Evolutionary conservation across 1,140 invertebrate species (phyloP).

Genomic region (Listronotus oregonensis): DNA sequence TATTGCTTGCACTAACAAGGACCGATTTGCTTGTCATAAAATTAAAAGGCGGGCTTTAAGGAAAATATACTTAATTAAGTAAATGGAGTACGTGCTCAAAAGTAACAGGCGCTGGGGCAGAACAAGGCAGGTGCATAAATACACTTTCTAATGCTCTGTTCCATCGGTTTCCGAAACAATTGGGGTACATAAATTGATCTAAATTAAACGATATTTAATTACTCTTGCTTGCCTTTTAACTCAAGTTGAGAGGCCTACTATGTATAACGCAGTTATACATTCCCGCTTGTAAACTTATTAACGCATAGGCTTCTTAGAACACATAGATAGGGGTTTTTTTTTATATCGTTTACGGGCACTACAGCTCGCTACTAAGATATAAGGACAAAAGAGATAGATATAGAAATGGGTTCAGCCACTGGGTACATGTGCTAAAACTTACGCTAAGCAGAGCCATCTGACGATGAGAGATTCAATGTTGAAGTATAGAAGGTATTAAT

Average conservation of each 20-base stretch:
- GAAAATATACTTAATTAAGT: constrained; percentile 13
- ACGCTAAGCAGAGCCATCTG: too few relatives aligned
- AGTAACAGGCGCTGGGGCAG: constrained; percentile 3
- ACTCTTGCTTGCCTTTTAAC: constrained; percentile 42
- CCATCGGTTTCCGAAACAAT: constrained; percentile 40
- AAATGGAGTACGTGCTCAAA: constrained; percentile 25
- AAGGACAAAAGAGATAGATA: too few relatives aligned
- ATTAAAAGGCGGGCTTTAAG: background rate
- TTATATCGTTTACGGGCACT: too few relatives aligned
- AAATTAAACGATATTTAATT: constrained; percentile 55
- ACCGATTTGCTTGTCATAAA: background rate
- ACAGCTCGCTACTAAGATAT: too few relatives aligned
- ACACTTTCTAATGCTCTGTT: constrained; percentile 35
- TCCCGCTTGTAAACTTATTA: too few relatives aligned
- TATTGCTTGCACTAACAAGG: background rate
- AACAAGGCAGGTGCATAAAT: constrained; percentile 46
- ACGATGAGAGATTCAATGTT: too few relatives aligned
- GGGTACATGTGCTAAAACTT: too few relatives aligned
- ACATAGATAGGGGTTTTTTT: too few relatives aligned
- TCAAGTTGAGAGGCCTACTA: constrained; percentile 27
- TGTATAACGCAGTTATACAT: background rate
- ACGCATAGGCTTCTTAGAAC: too few relatives aligned
- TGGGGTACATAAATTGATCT: constrained; percentile 50
- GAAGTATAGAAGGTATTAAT: too few relatives aligned
- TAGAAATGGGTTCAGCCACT: too few relatives aligned